Evolutionary conservation across 1,140 invertebrate species (phyloP), one percentile per base, ranked within the genome.

Genomic region (Teleopsis dalmanni): DNA sequence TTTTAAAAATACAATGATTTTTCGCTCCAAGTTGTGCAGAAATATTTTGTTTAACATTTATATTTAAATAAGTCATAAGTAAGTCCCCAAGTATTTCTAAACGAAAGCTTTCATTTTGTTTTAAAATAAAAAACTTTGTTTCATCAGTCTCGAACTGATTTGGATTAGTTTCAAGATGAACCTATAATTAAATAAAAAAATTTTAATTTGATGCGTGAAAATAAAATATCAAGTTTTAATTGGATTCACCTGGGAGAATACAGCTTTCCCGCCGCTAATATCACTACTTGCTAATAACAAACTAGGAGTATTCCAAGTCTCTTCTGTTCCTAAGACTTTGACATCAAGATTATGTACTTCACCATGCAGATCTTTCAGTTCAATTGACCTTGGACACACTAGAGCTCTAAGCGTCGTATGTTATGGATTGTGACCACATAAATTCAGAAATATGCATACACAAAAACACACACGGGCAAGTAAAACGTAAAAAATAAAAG

Each of bases 261-360:
- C 79, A 2, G 84, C 83, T 52, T 79, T 78, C 16, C 88, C 88
- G 10, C 74, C 76, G 18, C 74, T 80, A 29, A 68, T 76, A 9
- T 76, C 65, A 48, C 82, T 76, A 16, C 74, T 80, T 1, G 86
- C 87, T 21, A 87, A 73, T 38, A 91, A 71, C 38, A 92, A 75
- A 51, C 86, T 87, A 2, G 87, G 87, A 4, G 85, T 89, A 27
- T 88, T 82, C 84, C 87, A 88, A 0, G 85, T 88, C 64, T 89
- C 85, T 59, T 91, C 88, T 0, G 81, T 82, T 0, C 85, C 88
- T 25, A 92, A 65, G 13, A 88, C 79, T 60, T 84, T 79, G 2
- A 91, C 80, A 36, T 83, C 75, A 40, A 91, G 71, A 27, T 79
- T 79, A 57, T 88, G 82, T 11, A 71, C 73, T 26, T 81, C 79